phyloP scores from a whole-genome alignment of 2,113 vertebrate species.

The Alectura lathami region DNA sequence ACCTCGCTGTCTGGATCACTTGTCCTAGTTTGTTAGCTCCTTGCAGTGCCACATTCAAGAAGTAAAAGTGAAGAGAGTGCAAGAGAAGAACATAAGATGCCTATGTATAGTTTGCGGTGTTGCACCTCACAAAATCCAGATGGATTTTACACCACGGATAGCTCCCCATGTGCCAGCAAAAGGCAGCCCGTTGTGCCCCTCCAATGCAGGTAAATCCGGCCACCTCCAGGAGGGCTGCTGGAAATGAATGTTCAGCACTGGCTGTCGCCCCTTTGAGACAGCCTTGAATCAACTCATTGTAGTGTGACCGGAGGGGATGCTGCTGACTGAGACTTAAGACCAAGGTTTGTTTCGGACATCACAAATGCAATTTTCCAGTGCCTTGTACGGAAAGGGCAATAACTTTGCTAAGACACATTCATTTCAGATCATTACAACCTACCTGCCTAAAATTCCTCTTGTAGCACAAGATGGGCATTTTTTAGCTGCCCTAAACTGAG shows the following conservation, averaged over 20 bases:
- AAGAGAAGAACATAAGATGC: background rate
- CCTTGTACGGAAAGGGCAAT: background rate
- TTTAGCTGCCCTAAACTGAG: background rate
- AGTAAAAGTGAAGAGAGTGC: background rate
- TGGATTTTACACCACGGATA: background rate
- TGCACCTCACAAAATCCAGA: background rate
- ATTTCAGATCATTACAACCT: background rate
- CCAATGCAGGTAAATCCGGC: background rate
- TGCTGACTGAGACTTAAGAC: background rate
- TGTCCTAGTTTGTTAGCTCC: background rate
- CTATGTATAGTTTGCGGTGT: background rate
- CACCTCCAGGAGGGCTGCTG: background rate
- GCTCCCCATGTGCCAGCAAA: background rate
- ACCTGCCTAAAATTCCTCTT: background rate
- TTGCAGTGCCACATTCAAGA: background rate
- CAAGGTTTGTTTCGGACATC: background rate
- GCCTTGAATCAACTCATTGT: background rate
- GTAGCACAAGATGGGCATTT: background rate
- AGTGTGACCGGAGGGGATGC: background rate
- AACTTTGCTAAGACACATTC: background rate
- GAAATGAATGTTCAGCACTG: background rate
- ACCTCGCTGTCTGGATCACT: background rate
- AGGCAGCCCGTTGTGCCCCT: background rate
- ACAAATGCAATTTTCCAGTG: background rate
- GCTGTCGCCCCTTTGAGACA: background rate